Evolutionary conservation across 2,888 invertebrate species (phyloP).

Genomic region (Druceiella hillmani): DNA sequence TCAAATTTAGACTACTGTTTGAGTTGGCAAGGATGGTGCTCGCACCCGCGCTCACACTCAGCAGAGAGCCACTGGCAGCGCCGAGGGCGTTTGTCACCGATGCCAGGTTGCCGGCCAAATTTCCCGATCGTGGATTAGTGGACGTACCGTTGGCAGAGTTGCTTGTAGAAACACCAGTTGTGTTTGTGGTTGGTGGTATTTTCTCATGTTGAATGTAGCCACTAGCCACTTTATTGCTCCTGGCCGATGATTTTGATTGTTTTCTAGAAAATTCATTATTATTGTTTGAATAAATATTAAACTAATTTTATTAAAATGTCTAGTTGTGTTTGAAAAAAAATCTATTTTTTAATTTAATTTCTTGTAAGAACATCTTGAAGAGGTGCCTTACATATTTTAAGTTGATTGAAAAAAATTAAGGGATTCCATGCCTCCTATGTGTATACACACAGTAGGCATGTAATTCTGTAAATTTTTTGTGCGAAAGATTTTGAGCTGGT

Average conservation of each 20-base stretch:
- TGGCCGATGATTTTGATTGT: too few species aligned
- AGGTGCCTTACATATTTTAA: too few species aligned
- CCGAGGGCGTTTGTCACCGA: constrained; percentile 9
- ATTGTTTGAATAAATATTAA: too few species aligned
- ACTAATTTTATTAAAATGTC: too few species aligned
- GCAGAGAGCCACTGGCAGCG: constrained; percentile 40
- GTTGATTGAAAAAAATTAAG: too few species aligned
- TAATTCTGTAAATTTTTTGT: too few species aligned
- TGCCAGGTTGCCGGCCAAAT: constrained; percentile 16
- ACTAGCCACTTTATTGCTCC: constrained; percentile 1
- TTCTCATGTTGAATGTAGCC: constrained; percentile 29
- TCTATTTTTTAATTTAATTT: too few species aligned
- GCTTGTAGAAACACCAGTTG: constrained; percentile 10
- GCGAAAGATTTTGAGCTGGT: too few species aligned
- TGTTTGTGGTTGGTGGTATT: constrained; percentile 23
- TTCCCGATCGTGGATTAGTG: constrained; percentile 9
- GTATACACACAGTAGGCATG: too few species aligned
- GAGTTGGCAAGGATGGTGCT: constrained; percentile 56
- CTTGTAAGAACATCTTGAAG: too few species aligned
- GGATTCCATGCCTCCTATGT: too few species aligned
- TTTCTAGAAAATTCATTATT: constrained; percentile 3
- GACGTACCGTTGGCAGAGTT: constrained; percentile 7
- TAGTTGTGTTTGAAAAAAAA: too few species aligned
- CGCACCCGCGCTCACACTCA: constrained; percentile 53
- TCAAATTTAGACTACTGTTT: constrained; percentile 38